A percentile compares a stretch with the other conserved stretches of the same genome.
Conservation (phyloP, 2,888 invertebrate genomes). For the Entomobrya multifasciata region DNA sequence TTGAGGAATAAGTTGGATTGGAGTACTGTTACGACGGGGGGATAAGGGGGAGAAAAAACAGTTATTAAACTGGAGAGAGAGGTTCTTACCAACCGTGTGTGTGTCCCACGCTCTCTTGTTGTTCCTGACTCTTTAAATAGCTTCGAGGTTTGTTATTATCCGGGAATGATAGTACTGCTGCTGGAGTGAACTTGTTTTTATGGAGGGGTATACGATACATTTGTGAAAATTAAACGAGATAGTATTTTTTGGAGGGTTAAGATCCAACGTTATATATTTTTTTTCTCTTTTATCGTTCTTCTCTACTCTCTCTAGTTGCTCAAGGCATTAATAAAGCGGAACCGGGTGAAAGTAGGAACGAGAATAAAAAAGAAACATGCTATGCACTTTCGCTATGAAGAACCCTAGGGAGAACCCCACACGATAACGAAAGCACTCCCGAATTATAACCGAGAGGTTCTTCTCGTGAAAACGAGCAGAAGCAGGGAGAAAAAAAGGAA, state of each 20-base stretch:
- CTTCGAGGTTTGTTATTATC: conserved; percentile 40
- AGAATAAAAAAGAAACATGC: background rate
- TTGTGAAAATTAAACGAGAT: conserved; percentile 64
- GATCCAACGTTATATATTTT: too few species aligned
- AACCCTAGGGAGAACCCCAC: conserved; percentile 42
- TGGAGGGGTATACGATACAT: conserved; percentile 26
- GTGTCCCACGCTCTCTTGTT: background rate
- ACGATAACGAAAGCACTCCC: conserved; percentile 38
- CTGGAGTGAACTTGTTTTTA: background rate
- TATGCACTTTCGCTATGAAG: conserved; percentile 50
- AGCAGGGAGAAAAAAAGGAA: conserved; percentile 34
- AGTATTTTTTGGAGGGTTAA: too few species aligned
- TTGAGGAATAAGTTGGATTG: too few species aligned
- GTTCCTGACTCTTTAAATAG: conserved; percentile 46
- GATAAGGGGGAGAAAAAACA: background rate
- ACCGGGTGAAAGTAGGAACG: conserved; percentile 52
- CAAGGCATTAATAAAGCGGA: conserved; percentile 56
- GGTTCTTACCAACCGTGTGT: too few species aligned
- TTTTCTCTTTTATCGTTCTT: background rate
- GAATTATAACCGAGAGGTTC: conserved; percentile 68
- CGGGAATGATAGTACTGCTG: background rate
- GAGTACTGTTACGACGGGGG: too few species aligned
- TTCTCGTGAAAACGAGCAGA: conserved; percentile 49
- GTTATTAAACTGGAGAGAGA: too few species aligned
- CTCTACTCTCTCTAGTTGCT: conserved; percentile 58